These are phyloP conservation scores for Campoletis raptor DNA, from an alignment of 2,888 invertebrate species.

Conservation along the genomic window DNA sequence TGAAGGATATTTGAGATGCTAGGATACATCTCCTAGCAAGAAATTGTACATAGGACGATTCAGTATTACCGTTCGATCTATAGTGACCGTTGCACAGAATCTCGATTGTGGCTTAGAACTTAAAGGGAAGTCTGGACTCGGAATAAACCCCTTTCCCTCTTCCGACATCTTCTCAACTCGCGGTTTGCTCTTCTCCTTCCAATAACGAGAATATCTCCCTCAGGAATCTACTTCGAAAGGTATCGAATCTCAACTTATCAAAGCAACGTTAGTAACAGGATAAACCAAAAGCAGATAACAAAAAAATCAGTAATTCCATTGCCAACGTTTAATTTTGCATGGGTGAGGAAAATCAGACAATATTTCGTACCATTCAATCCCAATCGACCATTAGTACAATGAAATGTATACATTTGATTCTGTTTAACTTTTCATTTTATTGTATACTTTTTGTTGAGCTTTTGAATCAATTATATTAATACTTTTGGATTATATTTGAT, in stretches of 20 bases:
- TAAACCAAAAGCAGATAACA: background rate
- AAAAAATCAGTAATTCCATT: background rate
- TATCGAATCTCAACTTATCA: conserved; percentile 31
- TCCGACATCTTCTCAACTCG: conserved; percentile 32
- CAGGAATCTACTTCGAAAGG: conserved; percentile 20
- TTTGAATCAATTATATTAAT: background rate
- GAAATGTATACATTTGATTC: background rate
- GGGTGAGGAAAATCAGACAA: background rate
- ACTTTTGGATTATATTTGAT: background rate
- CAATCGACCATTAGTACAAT: background rate
- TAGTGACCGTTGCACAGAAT: conserved; percentile 3
- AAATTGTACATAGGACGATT: background rate
- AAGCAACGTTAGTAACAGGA: background rate
- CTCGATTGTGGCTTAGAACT: conserved; percentile 11
- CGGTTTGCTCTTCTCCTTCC: background rate
- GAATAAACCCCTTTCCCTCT: conserved; percentile 38
- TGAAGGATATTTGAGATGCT: conserved; percentile 26
- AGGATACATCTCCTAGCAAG: conserved; percentile 7
- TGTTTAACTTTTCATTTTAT: background rate
- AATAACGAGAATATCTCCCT: conserved; percentile 39
- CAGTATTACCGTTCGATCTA: conserved; percentile 14
- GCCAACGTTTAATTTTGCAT: background rate
- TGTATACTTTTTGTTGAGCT: background rate
- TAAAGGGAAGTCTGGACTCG: conserved; percentile 5
- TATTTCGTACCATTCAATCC: background rate